Conservation (phyloP, 2,797 vertebrate species). For the Echiichthys vipera region DNA sequence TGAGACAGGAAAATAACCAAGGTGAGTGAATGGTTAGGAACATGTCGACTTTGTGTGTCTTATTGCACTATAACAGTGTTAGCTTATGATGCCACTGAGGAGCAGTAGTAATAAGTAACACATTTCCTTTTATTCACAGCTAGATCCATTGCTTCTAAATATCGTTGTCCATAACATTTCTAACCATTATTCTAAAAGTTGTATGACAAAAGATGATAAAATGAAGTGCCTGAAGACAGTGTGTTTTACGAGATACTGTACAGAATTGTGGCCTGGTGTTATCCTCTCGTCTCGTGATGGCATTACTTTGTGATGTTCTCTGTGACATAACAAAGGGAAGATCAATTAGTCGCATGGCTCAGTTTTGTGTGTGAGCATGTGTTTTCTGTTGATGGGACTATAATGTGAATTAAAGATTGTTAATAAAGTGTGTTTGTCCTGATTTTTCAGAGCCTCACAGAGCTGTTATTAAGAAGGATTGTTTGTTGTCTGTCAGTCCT, state of each 20-base stretch:
- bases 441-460: conserved; percentile 38
- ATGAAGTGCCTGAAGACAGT: neutral
- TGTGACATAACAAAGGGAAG: neutral
- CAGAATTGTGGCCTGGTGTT: neutral
- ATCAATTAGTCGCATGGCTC: neutral
- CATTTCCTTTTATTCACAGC: neutral
- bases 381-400: neutral
- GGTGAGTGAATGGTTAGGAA: conserved; percentile 39
- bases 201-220: neutral
- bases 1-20: conserved; percentile 31
- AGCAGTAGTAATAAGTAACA: neutral
- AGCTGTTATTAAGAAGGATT: conserved; percentile 10
- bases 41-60: neutral
- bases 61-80: neutral
- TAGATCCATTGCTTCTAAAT: neutral
- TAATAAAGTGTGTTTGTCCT: neutral
- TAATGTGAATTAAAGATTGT: neutral
- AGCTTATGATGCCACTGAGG: neutral
- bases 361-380: neutral
- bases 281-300: neutral
- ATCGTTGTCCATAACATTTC: neutral
- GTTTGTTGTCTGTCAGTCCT: conserved; percentile 61
- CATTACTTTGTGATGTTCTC: neutral
- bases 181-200: neutral
- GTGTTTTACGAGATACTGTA: no score